Evolutionary conservation across 2,888 invertebrate genomes (phyloP), one percentile per base, ranked within the genome.

Genomic region (Xanthorhoe designata): DNA sequence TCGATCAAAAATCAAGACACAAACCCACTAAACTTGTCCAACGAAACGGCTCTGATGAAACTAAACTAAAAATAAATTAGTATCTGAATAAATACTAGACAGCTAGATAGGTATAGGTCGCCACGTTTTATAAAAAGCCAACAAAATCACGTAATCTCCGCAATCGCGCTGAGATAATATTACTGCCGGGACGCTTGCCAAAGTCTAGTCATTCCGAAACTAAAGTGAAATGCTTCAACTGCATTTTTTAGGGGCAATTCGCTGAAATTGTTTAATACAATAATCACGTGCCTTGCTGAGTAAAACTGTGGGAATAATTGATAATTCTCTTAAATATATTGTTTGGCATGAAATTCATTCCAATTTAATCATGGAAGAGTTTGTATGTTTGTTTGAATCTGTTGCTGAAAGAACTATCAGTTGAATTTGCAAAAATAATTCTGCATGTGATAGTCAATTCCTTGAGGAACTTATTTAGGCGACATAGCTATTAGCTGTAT

Each of bases 191-290:
- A 53, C 10, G 29, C n/a, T 53, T 53, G 61, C 61, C 61, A 61
- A 61, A 47, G 53, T 47, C 53, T 61, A 61, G 53, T 45, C 52
- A 51, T 60, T 51, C 24, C 2, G 58, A 51, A 47, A 53, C 18
- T 18, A 35, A 49, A 58, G 6, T 53, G 45, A 56, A 59, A 47
- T 47, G 61, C 32, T 8, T 10, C 18, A 50, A 49, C 19, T 63
- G 52, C 63, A 45, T 57, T 63, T 52, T 53, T 51, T 63, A 52
- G 35, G 29, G 29, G 55, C 61, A 54, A 61, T 61, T 29, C 38
- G 24, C 15, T 42, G 17, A 24, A 42, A 52, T 60, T 45, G 52
- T 47, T 47, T 47, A 47, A 47, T 47, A 47, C n/a, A 59, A 50
- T 58, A 51, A 59, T 58, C 32, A 19, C 19, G 38, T 60, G 9